Evolutionary conservation across 2,888 invertebrate genomes (phyloP).

Genomic region (Dryobotodes eremita): DNA sequence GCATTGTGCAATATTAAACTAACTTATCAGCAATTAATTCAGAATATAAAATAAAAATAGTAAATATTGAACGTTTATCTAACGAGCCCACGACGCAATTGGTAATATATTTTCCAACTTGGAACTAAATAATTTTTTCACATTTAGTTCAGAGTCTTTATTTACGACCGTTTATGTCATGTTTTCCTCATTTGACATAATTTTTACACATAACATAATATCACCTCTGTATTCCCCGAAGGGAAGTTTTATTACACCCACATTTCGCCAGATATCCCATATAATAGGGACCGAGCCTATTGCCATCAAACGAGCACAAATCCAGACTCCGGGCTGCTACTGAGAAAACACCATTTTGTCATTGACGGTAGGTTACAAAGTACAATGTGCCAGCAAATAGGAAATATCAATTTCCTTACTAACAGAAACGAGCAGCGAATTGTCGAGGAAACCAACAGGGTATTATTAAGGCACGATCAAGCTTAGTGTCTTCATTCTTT

Average conservation of each 20-base stretch:
- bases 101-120: conserved; percentile 1
- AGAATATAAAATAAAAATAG: conserved; percentile 3
- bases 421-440: conserved; percentile 30
- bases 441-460: conserved; percentile 12
- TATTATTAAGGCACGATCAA: conserved; percentile 63
- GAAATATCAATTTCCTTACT: conserved; percentile 32
- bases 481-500: conserved; percentile 68
- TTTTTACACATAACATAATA: not conserved
- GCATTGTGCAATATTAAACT: conserved; percentile 5
- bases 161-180: not conserved
- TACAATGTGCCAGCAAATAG: conserved; percentile 11
- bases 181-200: conserved; percentile 6
- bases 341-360: not conserved
- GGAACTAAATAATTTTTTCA: not conserved
- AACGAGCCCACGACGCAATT: conserved; percentile 3
- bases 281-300: not conserved
- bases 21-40: conserved; percentile 19
- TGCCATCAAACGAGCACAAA: not conserved
- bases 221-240: not conserved
- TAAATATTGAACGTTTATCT: conserved; percentile 23
- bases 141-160: not conserved
- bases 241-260: not conserved
- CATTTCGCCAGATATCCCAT: not conserved
- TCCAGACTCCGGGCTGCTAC: not conserved
- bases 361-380: conserved; percentile 8